A percentile compares a stretch with the other conserved stretches of the same genome.
Evolutionary conservation across 37 sponge, comb jelly and placozoan species (phyloP).

Genomic region (Cliona cf. orientalis): DNA sequence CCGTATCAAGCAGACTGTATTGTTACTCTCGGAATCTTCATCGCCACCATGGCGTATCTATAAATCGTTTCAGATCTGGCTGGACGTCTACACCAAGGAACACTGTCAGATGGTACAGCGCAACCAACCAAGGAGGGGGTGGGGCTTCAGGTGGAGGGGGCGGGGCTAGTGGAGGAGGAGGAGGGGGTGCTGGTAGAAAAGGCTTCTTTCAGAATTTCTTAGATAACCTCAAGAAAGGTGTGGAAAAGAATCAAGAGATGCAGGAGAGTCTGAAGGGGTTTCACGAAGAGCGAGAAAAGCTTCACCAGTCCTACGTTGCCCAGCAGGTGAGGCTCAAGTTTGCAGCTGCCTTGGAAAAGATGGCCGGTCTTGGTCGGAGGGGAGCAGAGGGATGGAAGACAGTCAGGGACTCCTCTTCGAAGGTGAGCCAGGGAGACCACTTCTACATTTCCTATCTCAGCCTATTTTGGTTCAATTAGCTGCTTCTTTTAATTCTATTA

Average conservation of each 20-base stretch:
- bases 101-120: slow-evolving; percentile 12
- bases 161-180: neutral
- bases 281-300: slow-evolving; percentile 59
- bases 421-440: slow-evolving; percentile 3
- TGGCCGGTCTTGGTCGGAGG: neutral
- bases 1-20: no score
- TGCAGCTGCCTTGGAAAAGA: neutral
- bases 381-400: slow-evolving; percentile 25
- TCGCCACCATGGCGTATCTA: no score
- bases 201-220: slow-evolving; percentile 70
- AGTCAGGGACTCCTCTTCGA: slow-evolving; percentile 14
- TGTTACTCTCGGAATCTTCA: no score
- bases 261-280: slow-evolving; percentile 73
- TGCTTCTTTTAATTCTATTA: no score
- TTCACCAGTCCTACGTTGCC: slow-evolving; percentile 48
- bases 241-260: slow-evolving; percentile 62
- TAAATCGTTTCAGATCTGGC: no score
- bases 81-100: no score
- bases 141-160: slow-evolving; percentile 6
- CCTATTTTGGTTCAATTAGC: neutral
- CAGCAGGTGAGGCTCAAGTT: slow-evolving; percentile 29
- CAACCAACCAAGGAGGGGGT: neutral
- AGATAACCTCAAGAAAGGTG: slow-evolving; percentile 57
- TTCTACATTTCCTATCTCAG: neutral
- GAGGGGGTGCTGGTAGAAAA: slow-evolving; percentile 8